Percentiles rank a stretch among this genome's conserved stretches.
phyloP scores from a whole-genome alignment of 2,113 vertebrate genomes.

The Myotis brandtii region DNA sequence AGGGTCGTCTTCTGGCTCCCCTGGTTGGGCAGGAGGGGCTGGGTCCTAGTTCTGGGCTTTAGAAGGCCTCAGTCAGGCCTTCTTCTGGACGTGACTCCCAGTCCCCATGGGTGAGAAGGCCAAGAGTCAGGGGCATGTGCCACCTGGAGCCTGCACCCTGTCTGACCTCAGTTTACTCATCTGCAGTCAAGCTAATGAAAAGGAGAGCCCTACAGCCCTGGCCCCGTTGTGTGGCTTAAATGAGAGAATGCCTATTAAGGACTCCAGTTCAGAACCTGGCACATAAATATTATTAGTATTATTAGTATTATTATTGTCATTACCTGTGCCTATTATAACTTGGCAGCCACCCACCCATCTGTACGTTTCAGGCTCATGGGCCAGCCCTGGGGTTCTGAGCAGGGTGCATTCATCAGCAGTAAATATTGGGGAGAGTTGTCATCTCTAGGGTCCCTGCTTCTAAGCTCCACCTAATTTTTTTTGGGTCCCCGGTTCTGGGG shows the following conservation, averaged over 20 bases:
- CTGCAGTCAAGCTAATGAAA: neutral
- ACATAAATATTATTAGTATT: neutral
- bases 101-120: neutral
- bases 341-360: neutral
- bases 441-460: neutral
- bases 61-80: neutral
- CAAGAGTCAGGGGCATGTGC: neutral
- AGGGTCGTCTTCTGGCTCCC: neutral
- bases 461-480: neutral
- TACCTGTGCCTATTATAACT: neutral
- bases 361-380: neutral
- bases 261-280: neutral
- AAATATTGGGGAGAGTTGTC: neutral
- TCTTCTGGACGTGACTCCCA: accelerated
- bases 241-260: neutral
- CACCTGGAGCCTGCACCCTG: neutral
- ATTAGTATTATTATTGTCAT: neutral
- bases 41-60: neutral
- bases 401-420: neutral
- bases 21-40: neutral
- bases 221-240: neutral
- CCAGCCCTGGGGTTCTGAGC: neutral
- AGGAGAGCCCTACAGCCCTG: neutral
- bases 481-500: neutral
- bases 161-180: neutral